These are phyloP conservation scores for Maniola hyperantus DNA, from an alignment of 2,888 invertebrate species.

Conservation along the genomic window DNA sequence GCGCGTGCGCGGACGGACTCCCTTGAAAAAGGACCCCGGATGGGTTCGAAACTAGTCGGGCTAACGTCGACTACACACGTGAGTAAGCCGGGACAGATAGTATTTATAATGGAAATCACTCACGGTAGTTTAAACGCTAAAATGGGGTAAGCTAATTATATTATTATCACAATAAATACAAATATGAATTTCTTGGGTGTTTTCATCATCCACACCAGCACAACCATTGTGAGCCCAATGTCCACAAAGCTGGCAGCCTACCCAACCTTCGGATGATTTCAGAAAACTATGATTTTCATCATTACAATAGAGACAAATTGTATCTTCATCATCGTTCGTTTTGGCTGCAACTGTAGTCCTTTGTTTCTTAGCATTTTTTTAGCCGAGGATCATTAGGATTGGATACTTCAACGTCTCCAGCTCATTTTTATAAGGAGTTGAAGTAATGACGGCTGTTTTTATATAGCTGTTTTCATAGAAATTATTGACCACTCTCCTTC, in stretches of 20 bases:
- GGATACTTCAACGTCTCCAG: slow-evolving; percentile 30
- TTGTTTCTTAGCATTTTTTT: slow-evolving; percentile 4
- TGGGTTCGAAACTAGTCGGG: too few species aligned
- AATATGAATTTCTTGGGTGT: not conserved
- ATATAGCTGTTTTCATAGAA: slow-evolving; percentile 27
- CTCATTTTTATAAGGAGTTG: slow-evolving; percentile 45
- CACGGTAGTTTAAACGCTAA: too few species aligned
- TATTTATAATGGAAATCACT: too few species aligned
- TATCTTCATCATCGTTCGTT: not conserved
- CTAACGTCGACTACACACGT: too few species aligned
- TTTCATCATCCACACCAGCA: slow-evolving; percentile 1
- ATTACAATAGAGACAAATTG: not conserved
- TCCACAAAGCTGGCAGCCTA: slow-evolving; percentile 2
- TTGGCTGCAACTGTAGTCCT: not conserved
- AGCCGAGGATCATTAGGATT: slow-evolving; percentile 4
- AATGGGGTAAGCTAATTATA: not conserved
- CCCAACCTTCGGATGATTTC: not conserved
- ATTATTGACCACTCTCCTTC: slow-evolving; percentile 5
- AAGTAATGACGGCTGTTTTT: slow-evolving; percentile 44
- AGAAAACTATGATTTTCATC: not conserved
- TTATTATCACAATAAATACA: not conserved
- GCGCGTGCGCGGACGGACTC: too few species aligned
- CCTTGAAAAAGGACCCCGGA: too few species aligned
- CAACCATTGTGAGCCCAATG: not conserved
- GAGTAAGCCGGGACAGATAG: too few species aligned